phyloP scores from a whole-genome alignment of 2,113 vertebrate species.

The Bos javanicus region DNA sequence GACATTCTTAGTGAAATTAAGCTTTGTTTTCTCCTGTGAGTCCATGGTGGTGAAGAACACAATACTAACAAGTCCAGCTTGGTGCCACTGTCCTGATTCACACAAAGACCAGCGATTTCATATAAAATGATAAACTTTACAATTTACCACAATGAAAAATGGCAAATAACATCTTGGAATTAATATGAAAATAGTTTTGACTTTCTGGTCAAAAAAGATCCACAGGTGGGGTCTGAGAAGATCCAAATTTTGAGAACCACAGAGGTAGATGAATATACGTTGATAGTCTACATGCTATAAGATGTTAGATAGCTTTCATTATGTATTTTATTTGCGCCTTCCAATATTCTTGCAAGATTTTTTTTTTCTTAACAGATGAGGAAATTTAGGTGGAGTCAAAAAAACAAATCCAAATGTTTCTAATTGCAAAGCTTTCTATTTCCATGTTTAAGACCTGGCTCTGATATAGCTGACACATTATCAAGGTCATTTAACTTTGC shows the following conservation, averaged over 20 bases:
- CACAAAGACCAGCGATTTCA: neutral
- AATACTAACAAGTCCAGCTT: neutral
- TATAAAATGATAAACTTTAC: neutral
- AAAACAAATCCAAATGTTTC: slow-evolving; percentile 2
- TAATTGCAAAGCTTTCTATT: slow-evolving; percentile 11
- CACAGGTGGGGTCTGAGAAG: neutral
- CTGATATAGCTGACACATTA: neutral
- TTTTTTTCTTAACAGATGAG: neutral
- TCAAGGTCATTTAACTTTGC: neutral
- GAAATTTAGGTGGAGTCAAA: neutral
- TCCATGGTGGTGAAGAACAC: neutral
- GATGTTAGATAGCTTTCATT: neutral
- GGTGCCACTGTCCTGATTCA: neutral
- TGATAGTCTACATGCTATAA: neutral
- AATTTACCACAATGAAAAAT: neutral
- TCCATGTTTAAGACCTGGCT: neutral
- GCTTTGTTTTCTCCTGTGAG: neutral
- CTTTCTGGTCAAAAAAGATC: neutral
- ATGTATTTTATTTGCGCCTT: neutral
- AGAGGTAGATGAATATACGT: neutral
- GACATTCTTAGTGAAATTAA: slow-evolving; percentile 6
- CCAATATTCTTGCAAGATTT: neutral
- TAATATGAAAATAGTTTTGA: slow-evolving; percentile 9
- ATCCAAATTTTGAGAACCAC: neutral
- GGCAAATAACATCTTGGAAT: neutral